phyloP scores from a whole-genome alignment of 1,140 invertebrate species.

The Myzus persicae region DNA sequence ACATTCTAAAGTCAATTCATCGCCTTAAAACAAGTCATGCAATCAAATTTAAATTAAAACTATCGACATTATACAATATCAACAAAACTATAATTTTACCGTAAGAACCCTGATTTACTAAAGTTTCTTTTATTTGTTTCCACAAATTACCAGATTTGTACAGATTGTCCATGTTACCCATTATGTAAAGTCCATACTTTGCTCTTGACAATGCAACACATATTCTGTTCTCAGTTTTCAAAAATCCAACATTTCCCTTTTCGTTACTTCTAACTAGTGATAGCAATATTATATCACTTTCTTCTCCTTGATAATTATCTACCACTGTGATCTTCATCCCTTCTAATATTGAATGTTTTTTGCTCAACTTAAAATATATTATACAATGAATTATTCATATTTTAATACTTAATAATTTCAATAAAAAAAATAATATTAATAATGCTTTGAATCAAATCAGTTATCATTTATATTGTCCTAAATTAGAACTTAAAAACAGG shows the following conservation, averaged over 20 bases:
- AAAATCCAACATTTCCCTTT: constrained; percentile 77
- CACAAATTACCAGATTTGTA: constrained; percentile 59
- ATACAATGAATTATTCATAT: not conserved
- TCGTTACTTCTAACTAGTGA: constrained; percentile 82
- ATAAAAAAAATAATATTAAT: not conserved
- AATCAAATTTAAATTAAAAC: too few relatives aligned
- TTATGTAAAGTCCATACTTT: constrained; percentile 73
- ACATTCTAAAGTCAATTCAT: constrained; percentile 43
- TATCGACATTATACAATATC: not conserved
- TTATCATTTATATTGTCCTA: not conserved
- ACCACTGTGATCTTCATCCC: constrained; percentile 72
- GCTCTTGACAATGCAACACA: constrained; percentile 86
- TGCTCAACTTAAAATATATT: constrained; percentile 35
- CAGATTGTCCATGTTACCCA: constrained; percentile 66
- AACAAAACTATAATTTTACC: constrained; percentile 60
- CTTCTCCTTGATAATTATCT: constrained; percentile 88
- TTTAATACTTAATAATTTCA: not conserved
- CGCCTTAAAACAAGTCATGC: not conserved
- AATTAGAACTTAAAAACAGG: too few relatives aligned
- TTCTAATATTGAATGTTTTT: constrained; percentile 47
- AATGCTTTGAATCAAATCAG: not conserved
- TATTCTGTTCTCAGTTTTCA: constrained; percentile 73
- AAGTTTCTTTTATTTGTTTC: constrained; percentile 56
- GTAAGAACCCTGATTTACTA: constrained; percentile 62
- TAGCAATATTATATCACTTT: constrained; percentile 82